These are phyloP conservation scores for Thecophora atra DNA, from an alignment of 2,888 invertebrate genomes.

Conservation along the genomic window DNA sequence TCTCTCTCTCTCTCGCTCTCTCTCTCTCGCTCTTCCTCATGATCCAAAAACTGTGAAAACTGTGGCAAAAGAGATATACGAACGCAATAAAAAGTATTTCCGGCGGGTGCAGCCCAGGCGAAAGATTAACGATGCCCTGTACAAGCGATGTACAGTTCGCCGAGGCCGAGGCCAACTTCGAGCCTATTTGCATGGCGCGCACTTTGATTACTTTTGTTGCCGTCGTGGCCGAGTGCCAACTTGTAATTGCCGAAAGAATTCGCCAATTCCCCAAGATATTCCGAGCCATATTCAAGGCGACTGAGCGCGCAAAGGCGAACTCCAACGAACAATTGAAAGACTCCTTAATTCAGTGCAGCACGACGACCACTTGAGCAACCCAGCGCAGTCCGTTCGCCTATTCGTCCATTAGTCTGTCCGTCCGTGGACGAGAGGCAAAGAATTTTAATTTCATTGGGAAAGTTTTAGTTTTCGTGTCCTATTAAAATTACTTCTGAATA, in stretches of 20 bases:
- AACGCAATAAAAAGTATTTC: constrained; percentile 5
- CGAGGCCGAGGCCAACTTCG: background rate
- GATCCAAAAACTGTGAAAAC: constrained; percentile 9
- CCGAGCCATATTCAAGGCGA: background rate
- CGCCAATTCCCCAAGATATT: constrained; percentile 32
- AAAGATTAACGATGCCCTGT: constrained; percentile 25
- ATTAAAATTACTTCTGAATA: constrained; percentile 32
- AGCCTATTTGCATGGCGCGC: background rate
- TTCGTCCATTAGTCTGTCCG: background rate
- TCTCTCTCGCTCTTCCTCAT: background rate
- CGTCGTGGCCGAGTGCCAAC: constrained; percentile 30
- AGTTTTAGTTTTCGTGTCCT: constrained; percentile 22
- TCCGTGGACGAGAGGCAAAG: constrained; percentile 9
- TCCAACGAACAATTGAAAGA: constrained; percentile 33
- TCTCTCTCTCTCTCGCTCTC: background rate
- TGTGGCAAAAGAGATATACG: constrained; percentile 9
- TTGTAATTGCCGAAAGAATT: constrained; percentile 33
- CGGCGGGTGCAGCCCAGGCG: constrained; percentile 2
- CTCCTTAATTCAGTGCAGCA: constrained; percentile 13
- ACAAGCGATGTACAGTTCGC: background rate
- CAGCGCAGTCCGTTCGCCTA: background rate
- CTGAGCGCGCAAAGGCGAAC: constrained; percentile 16
- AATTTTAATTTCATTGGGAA: constrained; percentile 34
- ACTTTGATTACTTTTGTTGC: constrained; percentile 26
- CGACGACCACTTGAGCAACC: background rate